phyloP scores from a whole-genome alignment of 2,888 invertebrate genomes.

The Lagria hirta region DNA sequence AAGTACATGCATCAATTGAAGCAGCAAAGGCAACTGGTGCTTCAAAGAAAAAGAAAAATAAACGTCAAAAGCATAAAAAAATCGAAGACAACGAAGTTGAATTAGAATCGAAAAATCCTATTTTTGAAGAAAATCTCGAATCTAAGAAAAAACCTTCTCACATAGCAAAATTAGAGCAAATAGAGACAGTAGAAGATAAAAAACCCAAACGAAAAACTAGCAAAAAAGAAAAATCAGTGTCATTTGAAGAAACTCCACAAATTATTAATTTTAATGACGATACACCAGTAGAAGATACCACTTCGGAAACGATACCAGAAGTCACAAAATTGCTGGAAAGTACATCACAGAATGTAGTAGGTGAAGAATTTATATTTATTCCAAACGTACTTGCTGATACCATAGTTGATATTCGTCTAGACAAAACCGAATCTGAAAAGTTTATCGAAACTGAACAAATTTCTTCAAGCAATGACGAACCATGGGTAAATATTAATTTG shows the following conservation, averaged over 20 bases:
- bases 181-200: constrained; percentile 4
- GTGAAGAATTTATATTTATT: constrained; percentile 42
- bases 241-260: constrained; percentile 46
- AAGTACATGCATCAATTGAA: no score
- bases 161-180: constrained; percentile 2
- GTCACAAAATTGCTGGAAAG: constrained; percentile 31
- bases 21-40: no score
- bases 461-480: neutral
- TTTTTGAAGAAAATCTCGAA: constrained; percentile 11
- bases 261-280: constrained; percentile 37
- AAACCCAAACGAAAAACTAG: constrained; percentile 28
- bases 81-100: constrained; percentile 1
- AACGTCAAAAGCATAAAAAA: constrained; percentile 9
- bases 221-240: constrained; percentile 46
- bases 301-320: constrained; percentile 10
- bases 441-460: constrained; percentile 14
- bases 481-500: constrained; percentile 9
- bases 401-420: constrained; percentile 10
- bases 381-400: constrained; percentile 26
- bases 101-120: constrained; percentile 1
- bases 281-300: constrained; percentile 26
- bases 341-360: constrained; percentile 29
- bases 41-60: constrained; percentile 5
- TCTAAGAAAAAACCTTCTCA: constrained; percentile 15
- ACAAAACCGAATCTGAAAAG: constrained; percentile 12